Conservation (phyloP, 2,888 invertebrate species). For the Mechanitis mazaeus region DNA sequence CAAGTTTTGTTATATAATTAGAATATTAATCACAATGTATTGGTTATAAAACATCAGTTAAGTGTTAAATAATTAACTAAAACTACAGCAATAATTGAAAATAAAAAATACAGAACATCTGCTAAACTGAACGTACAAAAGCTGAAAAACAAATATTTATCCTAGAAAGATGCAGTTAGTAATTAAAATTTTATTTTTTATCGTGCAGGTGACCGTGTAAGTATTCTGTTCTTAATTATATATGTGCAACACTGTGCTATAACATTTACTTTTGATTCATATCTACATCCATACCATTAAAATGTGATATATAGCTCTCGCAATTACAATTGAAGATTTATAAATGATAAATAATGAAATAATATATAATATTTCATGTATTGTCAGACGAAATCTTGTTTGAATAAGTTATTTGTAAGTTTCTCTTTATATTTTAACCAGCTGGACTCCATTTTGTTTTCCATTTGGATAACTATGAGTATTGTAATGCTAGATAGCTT, state of each 20-base stretch:
- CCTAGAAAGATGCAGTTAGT: neutral
- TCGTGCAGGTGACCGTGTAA: neutral
- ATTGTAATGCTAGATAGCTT: no score
- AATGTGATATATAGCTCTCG: neutral
- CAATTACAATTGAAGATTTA: constrained; percentile 2
- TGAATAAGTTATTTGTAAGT: neutral
- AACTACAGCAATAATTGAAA: no score
- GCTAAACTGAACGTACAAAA: neutral
- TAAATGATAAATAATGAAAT: neutral
- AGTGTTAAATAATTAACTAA: no score
- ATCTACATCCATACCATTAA: constrained; percentile 2
- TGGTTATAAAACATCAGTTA: no score
- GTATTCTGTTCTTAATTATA: neutral
- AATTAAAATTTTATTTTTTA: neutral
- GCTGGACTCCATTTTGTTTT: no score
- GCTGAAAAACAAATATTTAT: neutral
- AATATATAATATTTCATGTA: neutral
- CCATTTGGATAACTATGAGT: no score
- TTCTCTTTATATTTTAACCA: no score
- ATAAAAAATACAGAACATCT: neutral
- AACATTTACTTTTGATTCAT: neutral
- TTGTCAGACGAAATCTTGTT: neutral
- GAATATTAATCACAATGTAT: no score
- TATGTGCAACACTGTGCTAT: neutral
- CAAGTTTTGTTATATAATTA: no score